A percentile compares a stretch with the other conserved stretches of the same genome.
These are phyloP conservation scores for Sus cebifrons DNA, from an alignment of 2,797 vertebrate species.

Conservation along the genomic window DNA sequence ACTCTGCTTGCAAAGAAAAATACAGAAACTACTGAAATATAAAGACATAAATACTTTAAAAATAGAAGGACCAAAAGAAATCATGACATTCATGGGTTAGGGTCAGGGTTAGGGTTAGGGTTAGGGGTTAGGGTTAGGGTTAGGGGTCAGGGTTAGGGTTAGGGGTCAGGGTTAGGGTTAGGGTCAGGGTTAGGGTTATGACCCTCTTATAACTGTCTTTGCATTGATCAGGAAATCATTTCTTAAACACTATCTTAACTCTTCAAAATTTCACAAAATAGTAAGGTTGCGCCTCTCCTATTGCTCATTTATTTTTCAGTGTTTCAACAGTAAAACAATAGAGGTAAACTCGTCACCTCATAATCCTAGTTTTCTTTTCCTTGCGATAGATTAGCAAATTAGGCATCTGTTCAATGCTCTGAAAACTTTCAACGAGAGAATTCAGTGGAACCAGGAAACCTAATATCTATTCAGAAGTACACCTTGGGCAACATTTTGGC, in stretches of 20 bases:
- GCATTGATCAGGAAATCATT: background rate
- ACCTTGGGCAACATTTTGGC: conserved; percentile 21
- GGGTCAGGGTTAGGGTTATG: too few species aligned
- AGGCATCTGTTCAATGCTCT: conserved; percentile 45
- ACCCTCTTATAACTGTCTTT: background rate
- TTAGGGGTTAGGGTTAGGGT: too few species aligned
- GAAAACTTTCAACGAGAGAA: conserved; percentile 61
- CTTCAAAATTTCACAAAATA: conserved; percentile 39
- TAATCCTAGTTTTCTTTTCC: conserved; percentile 51
- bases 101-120: too few species aligned
- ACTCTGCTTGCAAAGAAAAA: background rate
- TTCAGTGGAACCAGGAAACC: background rate
- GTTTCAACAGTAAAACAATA: conserved; percentile 42
- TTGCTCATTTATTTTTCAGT: conserved; percentile 29
- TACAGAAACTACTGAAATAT: background rate
- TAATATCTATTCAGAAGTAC: conserved; percentile 20
- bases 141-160: too few species aligned
- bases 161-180: too few species aligned
- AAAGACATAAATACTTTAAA: conserved; percentile 8
- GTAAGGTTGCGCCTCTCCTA: background rate
- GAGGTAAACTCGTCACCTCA: conserved; percentile 44
- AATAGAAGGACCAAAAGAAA: background rate
- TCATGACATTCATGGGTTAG: background rate
- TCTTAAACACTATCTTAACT: background rate
- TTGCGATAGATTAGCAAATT: conserved; percentile 59